Percentiles rank a stretch among this genome's conserved stretches.
Conservation (phyloP, 1,140 invertebrate species). For the Heliconius nattereri region DNA sequence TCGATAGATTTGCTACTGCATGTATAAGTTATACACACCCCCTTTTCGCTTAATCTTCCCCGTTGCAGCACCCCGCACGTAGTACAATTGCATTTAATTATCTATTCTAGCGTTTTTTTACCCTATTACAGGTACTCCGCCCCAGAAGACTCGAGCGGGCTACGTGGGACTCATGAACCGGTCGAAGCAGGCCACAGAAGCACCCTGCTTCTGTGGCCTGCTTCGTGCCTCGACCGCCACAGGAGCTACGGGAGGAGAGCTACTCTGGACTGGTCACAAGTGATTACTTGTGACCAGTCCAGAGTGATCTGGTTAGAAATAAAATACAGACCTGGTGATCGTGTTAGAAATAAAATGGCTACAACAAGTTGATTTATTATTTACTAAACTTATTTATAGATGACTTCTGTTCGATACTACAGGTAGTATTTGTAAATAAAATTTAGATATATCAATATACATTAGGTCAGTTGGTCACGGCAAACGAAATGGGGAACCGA, state of each 20-base stretch:
- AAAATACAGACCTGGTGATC: no score
- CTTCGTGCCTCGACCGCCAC: no score
- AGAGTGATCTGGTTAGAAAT: no score
- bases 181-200: no score
- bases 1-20: neutral
- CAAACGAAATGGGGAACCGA: no score
- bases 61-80: neutral
- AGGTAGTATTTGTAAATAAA: neutral
- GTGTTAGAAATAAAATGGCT: neutral
- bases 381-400: slow-evolving; percentile 1
- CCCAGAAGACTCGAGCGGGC: no score
- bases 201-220: no score
- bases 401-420: neutral
- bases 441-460: neutral
- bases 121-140: no score
- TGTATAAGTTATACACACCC: neutral
- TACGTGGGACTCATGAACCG: no score
- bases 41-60: neutral
- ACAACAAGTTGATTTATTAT: neutral
- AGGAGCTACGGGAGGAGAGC: no score
- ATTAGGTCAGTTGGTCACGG: neutral
- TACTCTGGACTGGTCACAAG: neutral
- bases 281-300: no score
- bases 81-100: neutral
- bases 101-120: neutral